Conservation (phyloP, 1,140 invertebrate genomes). For the Lasioglossum baleicum region DNA sequence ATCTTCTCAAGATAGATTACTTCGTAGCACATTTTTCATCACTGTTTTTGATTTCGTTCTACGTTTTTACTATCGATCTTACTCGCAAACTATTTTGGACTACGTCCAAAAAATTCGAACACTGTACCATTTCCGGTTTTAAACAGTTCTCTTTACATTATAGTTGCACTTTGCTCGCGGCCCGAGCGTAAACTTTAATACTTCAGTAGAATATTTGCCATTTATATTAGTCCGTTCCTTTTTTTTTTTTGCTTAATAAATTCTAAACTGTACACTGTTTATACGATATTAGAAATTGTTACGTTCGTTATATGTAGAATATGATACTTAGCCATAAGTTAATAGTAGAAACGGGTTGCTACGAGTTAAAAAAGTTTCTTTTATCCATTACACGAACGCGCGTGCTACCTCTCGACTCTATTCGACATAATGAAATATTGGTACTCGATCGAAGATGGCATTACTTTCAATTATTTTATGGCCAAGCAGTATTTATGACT, state of each 20-base stretch:
- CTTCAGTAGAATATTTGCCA: not conserved
- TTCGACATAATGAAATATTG: slow-evolving; percentile 8
- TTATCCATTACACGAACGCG: not conserved
- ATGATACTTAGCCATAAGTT: slow-evolving; percentile 16
- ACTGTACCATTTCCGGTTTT: not conserved
- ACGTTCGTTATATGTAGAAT: not conserved
- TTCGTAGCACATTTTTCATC: not conserved
- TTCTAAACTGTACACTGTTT: slow-evolving; percentile 25
- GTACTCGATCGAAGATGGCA: not conserved
- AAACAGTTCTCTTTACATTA: slow-evolving; percentile 12
- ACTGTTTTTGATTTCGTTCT: slow-evolving; percentile 8
- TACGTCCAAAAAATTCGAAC: slow-evolving; percentile 2
- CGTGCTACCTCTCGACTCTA: not conserved
- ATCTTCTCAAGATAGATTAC: slow-evolving; percentile 3
- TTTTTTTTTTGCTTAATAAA: slow-evolving; percentile 6
- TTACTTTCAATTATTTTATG: not conserved
- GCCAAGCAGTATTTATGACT: not conserved
- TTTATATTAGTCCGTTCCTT: not conserved
- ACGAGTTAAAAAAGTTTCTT: slow-evolving; percentile 5
- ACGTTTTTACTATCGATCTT: not conserved
- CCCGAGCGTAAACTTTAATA: not conserved
- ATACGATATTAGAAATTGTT: slow-evolving; percentile 17
- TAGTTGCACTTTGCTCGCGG: not conserved
- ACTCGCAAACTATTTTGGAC: slow-evolving; percentile 15
- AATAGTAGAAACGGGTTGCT: slow-evolving; percentile 12